These are phyloP conservation scores for Oscheius sp. DNA, from an alignment of 2,888 invertebrate species.

Conservation along the genomic window DNA sequence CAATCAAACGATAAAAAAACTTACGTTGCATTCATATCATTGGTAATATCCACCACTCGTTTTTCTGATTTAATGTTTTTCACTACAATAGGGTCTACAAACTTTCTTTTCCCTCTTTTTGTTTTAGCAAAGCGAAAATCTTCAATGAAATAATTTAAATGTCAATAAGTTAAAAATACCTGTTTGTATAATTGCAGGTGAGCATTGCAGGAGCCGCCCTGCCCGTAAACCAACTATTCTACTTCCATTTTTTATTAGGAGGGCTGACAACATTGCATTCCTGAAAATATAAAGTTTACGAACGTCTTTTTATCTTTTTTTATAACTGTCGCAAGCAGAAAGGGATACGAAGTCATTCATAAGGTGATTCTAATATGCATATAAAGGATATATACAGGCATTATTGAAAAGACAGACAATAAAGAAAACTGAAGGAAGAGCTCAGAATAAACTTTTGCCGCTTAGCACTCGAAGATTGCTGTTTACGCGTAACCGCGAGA, in stretches of 20 bases:
- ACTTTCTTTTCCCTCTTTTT: conserved; percentile 38
- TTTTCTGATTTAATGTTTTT: conserved; percentile 61
- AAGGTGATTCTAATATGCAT: too few species aligned
- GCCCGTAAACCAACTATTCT: not conserved
- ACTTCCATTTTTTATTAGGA: not conserved
- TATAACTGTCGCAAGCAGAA: too few species aligned
- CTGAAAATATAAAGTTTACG: not conserved
- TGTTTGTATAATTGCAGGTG: not conserved
- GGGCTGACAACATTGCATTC: conserved; percentile 13
- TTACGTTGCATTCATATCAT: conserved; percentile 55
- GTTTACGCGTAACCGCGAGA: too few species aligned
- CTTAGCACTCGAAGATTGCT: too few species aligned
- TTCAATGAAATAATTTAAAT: too few species aligned
- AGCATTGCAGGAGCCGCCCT: not conserved
- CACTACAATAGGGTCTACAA: conserved; percentile 59
- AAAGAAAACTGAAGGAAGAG: too few species aligned
- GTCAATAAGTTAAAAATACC: not conserved
- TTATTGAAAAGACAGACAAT: too few species aligned
- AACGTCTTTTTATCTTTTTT: too few species aligned
- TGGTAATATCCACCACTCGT: conserved; percentile 57
- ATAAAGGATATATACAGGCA: too few species aligned
- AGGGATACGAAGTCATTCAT: too few species aligned
- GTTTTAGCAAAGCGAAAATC: too few species aligned
- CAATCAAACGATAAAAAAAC: conserved; percentile 11
- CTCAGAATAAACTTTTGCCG: too few species aligned